Percentiles rank a stretch among this genome's conserved stretches.
phyloP scores from a whole-genome alignment of 2,888 invertebrate species.

The Perdita meconis region DNA sequence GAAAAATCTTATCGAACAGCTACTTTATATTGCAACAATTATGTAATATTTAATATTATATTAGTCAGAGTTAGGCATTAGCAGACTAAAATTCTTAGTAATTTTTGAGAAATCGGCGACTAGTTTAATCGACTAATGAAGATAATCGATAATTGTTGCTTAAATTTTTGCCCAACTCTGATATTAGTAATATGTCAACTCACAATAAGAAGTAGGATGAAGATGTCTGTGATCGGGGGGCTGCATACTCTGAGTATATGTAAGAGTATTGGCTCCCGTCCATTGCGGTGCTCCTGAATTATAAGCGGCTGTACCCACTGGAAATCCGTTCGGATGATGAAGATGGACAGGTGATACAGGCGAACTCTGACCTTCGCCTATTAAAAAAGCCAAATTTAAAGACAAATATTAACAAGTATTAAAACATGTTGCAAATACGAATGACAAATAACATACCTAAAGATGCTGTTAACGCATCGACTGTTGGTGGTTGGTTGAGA shows the following conservation, averaged over 20 bases:
- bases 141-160: no score
- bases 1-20: no score
- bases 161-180: no score
- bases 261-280: slow-evolving; percentile 95
- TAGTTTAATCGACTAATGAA: no score
- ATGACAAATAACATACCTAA: slow-evolving; percentile 70
- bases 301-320: slow-evolving; percentile 80
- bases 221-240: slow-evolving; percentile 88
- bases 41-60: no score
- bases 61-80: no score
- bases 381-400: slow-evolving; percentile 77
- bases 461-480: slow-evolving; percentile 80
- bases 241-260: slow-evolving; percentile 96
- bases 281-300: slow-evolving; percentile 87
- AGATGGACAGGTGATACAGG: slow-evolving; percentile 85
- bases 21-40: no score
- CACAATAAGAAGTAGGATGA: slow-evolving; percentile 88
- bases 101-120: no score
- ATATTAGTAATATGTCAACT: no score
- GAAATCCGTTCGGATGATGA: slow-evolving; percentile 85
- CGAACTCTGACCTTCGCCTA: slow-evolving; percentile 84
- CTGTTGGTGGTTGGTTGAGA: slow-evolving; percentile 80
- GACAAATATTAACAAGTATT: neutral
- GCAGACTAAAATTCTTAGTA: no score
- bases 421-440: neutral